These are phyloP conservation scores for Phymatocera aterrima DNA, from an alignment of 2,888 invertebrate species.

Conservation along the genomic window DNA sequence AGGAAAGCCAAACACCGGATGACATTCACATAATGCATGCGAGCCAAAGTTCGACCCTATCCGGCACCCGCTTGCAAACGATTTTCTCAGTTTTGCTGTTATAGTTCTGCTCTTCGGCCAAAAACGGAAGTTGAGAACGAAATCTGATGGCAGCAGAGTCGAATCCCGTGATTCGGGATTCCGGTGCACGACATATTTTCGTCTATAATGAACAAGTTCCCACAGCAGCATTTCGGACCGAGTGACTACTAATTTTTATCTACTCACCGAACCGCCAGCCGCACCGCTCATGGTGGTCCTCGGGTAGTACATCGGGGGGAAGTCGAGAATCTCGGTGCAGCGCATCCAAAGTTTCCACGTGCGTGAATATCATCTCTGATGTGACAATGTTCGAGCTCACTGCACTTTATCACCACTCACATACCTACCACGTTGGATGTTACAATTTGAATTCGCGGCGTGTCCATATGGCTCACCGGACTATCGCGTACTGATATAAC, in stretches of 20 bases:
- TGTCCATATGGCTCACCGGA: constrained; percentile 12
- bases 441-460: neutral
- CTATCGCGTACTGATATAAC: neutral
- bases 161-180: no score
- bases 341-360: no score
- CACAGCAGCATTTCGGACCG: no score
- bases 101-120: no score
- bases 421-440: neutral
- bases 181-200: no score
- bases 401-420: neutral
- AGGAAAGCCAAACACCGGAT: neutral
- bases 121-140: no score
- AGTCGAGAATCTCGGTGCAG: neutral
- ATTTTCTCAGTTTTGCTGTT: no score
- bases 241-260: neutral
- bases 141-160: no score
- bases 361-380: neutral
- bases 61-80: no score
- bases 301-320: neutral
- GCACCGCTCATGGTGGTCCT: neutral
- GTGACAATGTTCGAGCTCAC: neutral
- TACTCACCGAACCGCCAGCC: constrained; percentile 5
- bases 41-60: no score
- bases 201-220: no score
- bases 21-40: neutral